Base-by-base conservation (phyloP, 2,113 vertebrate species). In the Gambusia holbrooki region DNA sequence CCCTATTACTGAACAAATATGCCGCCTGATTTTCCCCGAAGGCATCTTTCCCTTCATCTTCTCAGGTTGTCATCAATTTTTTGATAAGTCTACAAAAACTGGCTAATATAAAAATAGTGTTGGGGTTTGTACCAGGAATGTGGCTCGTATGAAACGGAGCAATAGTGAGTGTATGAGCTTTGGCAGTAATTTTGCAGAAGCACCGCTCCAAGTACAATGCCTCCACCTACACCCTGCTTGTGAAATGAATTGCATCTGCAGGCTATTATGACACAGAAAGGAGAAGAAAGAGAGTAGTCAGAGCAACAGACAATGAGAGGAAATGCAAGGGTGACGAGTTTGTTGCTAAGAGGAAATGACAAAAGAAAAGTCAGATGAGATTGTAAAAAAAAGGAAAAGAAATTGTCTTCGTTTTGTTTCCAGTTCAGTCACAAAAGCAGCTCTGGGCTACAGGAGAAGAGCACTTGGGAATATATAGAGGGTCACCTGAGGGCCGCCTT, bases 201-300 rank as follows among this genome's bases (percentile, higher is more conserved):
- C 70, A 13, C 27, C 5, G 40, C 71, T 85, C 66, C 1, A 64
- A 73, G 77, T 74, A 71, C 73, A 81, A 86, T 6, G 28, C 76
- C 76, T 66, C 84, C 86, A 80, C 89, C 87, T 81, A 89, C 89
- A 82, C 80, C n/a, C n/a, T 45, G 70, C 80, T 74, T 72, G 72
- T 66, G 71, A 80, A 84, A 86, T 84, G 73, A 89, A 86, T 35
- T 81, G 79, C 63, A 77, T 89, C 83, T 77, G 63, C 69, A 66
- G 73, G 85, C 83, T 79, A 70, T 81, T 82, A 71, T 83, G 69
- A 77, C 66, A 75, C 69, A 77, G 73, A 62, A 63, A 35, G 27
- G 48, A 45, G 37, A 61, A 42, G 66, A n/a, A 73, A 78, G 42
- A 78, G 42, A 77, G 69, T 0, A 62, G 51, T 58, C 51, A 58